phyloP scores from a whole-genome alignment of 1,140 invertebrate species.

The Brachionus koreanus region DNA sequence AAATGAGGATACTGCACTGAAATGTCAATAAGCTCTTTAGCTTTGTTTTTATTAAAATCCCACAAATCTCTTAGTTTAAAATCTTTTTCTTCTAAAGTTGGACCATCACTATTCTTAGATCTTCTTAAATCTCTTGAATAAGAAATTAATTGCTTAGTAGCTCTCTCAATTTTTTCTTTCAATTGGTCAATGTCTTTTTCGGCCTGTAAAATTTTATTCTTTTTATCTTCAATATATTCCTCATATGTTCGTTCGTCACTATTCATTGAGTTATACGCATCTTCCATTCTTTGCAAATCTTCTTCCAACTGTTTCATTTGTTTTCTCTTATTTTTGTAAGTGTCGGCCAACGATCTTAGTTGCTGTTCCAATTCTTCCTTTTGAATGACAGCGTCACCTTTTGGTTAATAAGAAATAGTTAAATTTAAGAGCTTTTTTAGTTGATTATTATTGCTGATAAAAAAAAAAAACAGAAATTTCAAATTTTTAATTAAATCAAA shows the following conservation, averaged over 20 bases:
- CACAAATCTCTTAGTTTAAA: constrained; percentile 26
- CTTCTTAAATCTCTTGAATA: constrained; percentile 5
- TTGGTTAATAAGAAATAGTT: not conserved
- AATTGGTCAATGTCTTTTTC: constrained; percentile 41
- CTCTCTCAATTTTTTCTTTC: constrained; percentile 40
- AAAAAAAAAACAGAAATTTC: no score
- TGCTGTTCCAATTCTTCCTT: constrained; percentile 57
- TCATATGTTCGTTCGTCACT: constrained; percentile 20
- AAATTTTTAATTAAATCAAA: no score
- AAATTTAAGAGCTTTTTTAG: no score
- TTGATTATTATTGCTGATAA: no score
- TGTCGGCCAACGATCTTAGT: constrained; percentile 57
- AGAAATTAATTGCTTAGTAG: constrained; percentile 9
- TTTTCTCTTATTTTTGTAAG: constrained; percentile 57
- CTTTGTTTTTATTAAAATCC: constrained; percentile 50
- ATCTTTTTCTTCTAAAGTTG: constrained; percentile 37
- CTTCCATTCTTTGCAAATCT: constrained; percentile 49
- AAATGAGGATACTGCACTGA: constrained; percentile 32
- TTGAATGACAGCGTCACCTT: constrained; percentile 57
- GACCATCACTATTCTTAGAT: not conserved
- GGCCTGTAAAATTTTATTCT: not conserved
- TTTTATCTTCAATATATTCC: constrained; percentile 29
- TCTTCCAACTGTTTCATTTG: constrained; percentile 56
- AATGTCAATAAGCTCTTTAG: constrained; percentile 42
- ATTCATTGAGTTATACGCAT: constrained; percentile 20